Conservation (phyloP, 2,888 invertebrate species). For the Hyposoter dolosus region DNA sequence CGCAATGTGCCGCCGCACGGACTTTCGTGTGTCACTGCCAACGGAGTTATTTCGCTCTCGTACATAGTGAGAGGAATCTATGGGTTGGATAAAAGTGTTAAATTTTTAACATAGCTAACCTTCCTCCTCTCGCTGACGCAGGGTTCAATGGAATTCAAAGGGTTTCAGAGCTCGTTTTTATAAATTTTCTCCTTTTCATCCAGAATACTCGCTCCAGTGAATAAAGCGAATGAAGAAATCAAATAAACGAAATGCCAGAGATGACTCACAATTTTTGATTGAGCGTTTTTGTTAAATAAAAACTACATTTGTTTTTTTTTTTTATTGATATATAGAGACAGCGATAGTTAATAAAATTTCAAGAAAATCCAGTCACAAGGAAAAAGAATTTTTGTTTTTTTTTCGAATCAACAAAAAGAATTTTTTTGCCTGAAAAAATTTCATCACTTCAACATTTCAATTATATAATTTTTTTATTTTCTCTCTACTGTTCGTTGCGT, state of each 20-base stretch:
- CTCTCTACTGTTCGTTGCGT: not conserved
- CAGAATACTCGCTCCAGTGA: not conserved
- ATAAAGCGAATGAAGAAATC: constrained; percentile 4
- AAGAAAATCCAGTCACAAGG: not conserved
- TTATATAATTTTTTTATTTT: not conserved
- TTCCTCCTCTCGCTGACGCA: not conserved
- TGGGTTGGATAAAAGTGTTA: constrained; percentile 28
- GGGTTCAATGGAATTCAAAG: constrained; percentile 32
- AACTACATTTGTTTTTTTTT: not conserved
- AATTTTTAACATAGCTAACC: constrained; percentile 49
- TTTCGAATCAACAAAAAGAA: not conserved
- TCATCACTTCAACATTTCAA: not conserved
- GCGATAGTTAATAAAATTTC: not conserved
- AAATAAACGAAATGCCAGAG: not conserved
- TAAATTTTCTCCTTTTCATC: constrained; percentile 18
- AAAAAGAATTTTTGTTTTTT: not conserved
- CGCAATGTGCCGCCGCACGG: constrained; percentile 8
- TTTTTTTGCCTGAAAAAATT: not conserved
- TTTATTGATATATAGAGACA: not conserved
- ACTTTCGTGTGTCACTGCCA: constrained; percentile 22
- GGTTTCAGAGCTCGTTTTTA: constrained; percentile 16
- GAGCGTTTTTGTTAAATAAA: not conserved
- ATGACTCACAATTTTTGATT: not conserved
- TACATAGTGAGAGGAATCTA: not conserved
- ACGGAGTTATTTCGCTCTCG: constrained; percentile 23